Conservation (phyloP, 37 sponge, comb jelly and placozoan genomes). For the Beroe ovata region DNA sequence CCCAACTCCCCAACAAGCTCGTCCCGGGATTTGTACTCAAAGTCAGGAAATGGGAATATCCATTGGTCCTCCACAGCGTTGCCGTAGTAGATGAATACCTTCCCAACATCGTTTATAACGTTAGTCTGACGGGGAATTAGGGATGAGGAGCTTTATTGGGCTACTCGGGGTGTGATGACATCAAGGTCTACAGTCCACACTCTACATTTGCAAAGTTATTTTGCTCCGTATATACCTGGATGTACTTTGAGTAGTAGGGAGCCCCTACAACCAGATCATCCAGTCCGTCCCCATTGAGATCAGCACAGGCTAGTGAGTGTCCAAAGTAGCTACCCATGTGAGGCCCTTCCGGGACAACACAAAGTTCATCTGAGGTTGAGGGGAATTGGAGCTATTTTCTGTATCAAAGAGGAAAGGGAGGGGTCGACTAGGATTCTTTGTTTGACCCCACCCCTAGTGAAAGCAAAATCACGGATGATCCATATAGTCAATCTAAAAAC, state of each 20-base stretch:
- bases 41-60: background rate
- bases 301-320: constrained; percentile 21
- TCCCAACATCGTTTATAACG: background rate
- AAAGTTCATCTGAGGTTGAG: too few species aligned
- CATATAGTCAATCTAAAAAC: too few species aligned
- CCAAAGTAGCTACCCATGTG: constrained; percentile 31
- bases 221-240: background rate
- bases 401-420: too few species aligned
- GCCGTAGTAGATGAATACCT: background rate
- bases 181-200: too few species aligned
- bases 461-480: too few species aligned
- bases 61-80: background rate
- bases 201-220: too few species aligned
- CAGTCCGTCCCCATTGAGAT: constrained; percentile 1
- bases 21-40: background rate
- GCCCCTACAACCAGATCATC: constrained; percentile 28
- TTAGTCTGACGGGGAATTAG: background rate
- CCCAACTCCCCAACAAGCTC: background rate
- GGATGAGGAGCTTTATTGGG: too few species aligned
- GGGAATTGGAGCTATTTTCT: too few species aligned
- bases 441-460: too few species aligned
- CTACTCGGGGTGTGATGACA: too few species aligned
- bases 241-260: constrained; percentile 10
- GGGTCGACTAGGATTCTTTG: too few species aligned
- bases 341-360: background rate